Evolutionary conservation across 2,888 invertebrate species (phyloP), one percentile per base, ranked within the genome.

Genomic region (Camponotus fellah): DNA sequence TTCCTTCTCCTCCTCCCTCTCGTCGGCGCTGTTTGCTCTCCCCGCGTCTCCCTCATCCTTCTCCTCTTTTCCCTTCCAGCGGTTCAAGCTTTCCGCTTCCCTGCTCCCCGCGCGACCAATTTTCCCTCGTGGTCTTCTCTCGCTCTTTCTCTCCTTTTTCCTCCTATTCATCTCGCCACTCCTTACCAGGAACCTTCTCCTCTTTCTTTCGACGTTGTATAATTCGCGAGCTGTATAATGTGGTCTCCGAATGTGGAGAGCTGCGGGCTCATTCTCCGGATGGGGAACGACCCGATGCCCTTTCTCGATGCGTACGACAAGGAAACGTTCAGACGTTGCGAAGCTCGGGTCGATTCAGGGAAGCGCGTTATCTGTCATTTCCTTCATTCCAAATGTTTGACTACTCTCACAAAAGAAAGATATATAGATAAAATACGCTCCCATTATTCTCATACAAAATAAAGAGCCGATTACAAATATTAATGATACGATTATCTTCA

Each of bases 161-260:
- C 21, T 53, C 60, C n/a, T 75, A n/a, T 17, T 43, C 75, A 49
- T 53, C 81, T 53, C 82, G 58, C 58, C 77, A 32, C 82, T 53
- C 65, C 69, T 62, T 14, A 72, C 74, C 64, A 53, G 49, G 82
- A 80, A 87, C 79, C 87, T 85, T 90, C 85, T 88, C 82, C 84
- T 88, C 87, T 86, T 88, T 86, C 85, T 87, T 88, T 89, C 82
- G 82, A 85, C 85, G 87, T 82, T 85, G 86, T 87, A 84, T 69
- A 87, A 83, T 84, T 87, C 85, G 87, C 87, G 90, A 84, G 87
- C 77, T 34, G 21, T 37, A 60, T 62, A 58, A 68, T n/a, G n/a
- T n/a, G n/a, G n/a, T n/a, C n/a, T n/a, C 14, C 26, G 68, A 66
- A 46, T 32, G 26, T 26, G 26, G 68, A 89, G 77, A 80, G 66